Base-by-base conservation (phyloP, 30 jellyfish, hydroid and myxozoan species). In the Hydractinia symbiolongicarpus region DNA sequence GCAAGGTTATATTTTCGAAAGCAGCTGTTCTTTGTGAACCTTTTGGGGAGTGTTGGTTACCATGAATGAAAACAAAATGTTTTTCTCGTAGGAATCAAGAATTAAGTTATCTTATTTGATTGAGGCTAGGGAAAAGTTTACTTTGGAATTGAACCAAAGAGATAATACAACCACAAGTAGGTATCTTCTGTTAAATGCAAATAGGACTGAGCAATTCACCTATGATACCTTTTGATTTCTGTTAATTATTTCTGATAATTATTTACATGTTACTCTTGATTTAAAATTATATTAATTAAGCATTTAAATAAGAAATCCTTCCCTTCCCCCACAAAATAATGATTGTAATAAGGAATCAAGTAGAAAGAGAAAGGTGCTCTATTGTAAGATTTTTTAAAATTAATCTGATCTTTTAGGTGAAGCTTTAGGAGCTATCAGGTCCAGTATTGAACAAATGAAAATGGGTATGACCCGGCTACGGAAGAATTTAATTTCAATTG, bases 371-470 rank as follows among this genome's bases (percentile, higher is more conserved):
- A 30, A 30, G 44, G 44, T 30, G 44, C 44, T 30, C 2, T 30
- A 30, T 30, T 30, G 44, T 30, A 30, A 30, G 44, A 30, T 30
- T 30, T 30, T n/a, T 30, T 30, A 2, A 30, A 30, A 30, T 30
- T 30, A 2, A 30, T 30, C 44, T 30, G 10, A 4, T 14, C 4
- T 85, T 66, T 19, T 79, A 93, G 98, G 96, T 83, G 98, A 93
- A 87, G 98, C 98, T 9, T 90, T 87, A 57, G 96, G 98, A 44
- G 98, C 96, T 16, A 88, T 93, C n/a, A 73, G 93, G 40, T 93
- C 98, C n/a, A 93, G 98, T 82, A 85, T 93, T 1, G 96, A 87
- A 54, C 96, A 93, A 54, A 93, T 90, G 72, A 87, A 81, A 58
- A 15, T 81, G 53, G 92, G 87, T 20, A 83, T 93, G 55, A 92